Percentiles rank a stretch among this genome's conserved stretches.
phyloP scores from a whole-genome alignment of 2,888 invertebrate genomes.

The Plusia festucae region DNA sequence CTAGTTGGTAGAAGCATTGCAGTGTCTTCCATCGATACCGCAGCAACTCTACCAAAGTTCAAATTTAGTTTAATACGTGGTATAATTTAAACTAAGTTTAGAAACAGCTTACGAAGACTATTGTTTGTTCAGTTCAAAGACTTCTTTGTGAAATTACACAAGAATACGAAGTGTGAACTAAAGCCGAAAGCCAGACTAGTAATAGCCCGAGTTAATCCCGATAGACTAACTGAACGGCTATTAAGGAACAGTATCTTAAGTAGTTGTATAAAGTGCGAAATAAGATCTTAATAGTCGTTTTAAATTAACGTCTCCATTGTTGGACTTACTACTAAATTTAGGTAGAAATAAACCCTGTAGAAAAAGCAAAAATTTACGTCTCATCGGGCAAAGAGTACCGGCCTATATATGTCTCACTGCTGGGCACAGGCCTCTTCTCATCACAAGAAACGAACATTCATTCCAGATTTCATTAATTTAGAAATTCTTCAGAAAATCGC shows the following conservation, averaged over 20 bases:
- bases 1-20: constrained; percentile 75
- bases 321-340: not conserved
- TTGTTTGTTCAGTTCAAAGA: not conserved
- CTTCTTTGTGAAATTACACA: not conserved
- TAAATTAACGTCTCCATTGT: not conserved
- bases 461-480: too few relatives aligned
- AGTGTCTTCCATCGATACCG: constrained; percentile 58
- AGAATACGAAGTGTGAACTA: not conserved
- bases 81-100: not conserved
- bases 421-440: too few relatives aligned
- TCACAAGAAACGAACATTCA: too few relatives aligned
- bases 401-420: too few relatives aligned
- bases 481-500: too few relatives aligned
- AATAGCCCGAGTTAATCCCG: not conserved
- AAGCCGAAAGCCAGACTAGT: not conserved
- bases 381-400: too few relatives aligned
- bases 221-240: constrained; percentile 5
- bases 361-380: too few relatives aligned
- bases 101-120: not conserved
- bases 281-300: not conserved
- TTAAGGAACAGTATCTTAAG: constrained; percentile 1
- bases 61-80: not conserved
- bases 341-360: not conserved
- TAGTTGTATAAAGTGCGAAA: not conserved
- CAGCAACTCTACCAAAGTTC: constrained; percentile 61